Base-by-base conservation (phyloP, 1,140 invertebrate species). In the Antheraea pernyi region DNA sequence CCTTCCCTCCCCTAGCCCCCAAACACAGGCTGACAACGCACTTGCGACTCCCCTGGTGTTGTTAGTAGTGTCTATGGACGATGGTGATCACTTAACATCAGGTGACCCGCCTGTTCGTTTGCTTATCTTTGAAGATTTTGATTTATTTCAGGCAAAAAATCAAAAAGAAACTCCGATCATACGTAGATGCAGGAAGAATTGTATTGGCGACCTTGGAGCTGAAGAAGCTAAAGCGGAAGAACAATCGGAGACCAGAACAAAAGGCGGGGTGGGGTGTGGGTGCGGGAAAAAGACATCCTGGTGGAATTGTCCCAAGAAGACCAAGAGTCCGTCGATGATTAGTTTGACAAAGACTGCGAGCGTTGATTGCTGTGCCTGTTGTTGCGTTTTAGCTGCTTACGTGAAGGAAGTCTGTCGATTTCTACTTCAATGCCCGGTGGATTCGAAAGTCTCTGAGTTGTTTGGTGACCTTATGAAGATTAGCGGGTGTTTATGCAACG, bases 351-450 rank as follows among this genome's bases (percentile, higher is more conserved):
- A 30, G 22, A 18, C 61, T 7, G 61, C 61, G 3, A 63, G 61
- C 11, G 13, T 19, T 13, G 36, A 63, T 22, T 63, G 61, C 30
- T 63, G 61, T 18, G 30, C 61, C 8, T 63, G 61, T 36, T 63
- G 61, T 19, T n/a, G 19, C 30, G 30, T 63, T n/a, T 19, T 63
- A 8, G 19, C 61, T 7, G 61, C 30, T 13, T 63, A 63, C 18
- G 11, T 63, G 3, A 63, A 63, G n/a, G 61, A 63, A 37, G 61
- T 36, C 22, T 13, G 16, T n/a, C 61, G 61, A 1, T 37, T 63
- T 36, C 7, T 63, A 9, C 16, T 63, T 0, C 11, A n/a, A 7
- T 63, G 61, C n/a, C 61, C 61, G 7, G 11, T 8, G 11, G 37
- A 63, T 37, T 37, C 61, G 7, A 63, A 36, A 36, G 19, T 63